Evolutionary conservation across 2,888 invertebrate genomes (phyloP).

Genomic region (Rhagonycha lutea): DNA sequence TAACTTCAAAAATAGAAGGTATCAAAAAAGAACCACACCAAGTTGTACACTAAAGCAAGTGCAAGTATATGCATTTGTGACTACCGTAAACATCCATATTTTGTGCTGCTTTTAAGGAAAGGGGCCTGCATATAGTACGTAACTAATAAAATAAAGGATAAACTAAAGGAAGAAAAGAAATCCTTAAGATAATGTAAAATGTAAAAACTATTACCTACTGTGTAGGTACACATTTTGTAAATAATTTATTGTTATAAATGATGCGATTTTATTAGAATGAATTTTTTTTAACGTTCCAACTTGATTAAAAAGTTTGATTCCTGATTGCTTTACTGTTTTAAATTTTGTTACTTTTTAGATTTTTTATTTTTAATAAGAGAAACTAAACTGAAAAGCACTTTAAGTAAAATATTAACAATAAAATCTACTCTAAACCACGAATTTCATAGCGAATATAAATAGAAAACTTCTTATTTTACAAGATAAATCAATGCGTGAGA

Average conservation of each 20-base stretch:
- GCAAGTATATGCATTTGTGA: background rate
- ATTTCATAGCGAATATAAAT: too few species aligned
- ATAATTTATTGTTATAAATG: background rate
- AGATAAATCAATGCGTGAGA: too few species aligned
- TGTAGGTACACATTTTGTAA: background rate
- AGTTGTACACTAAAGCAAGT: background rate
- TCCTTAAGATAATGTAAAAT: background rate
- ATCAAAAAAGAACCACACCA: background rate
- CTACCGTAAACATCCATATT: background rate
- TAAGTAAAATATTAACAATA: too few species aligned
- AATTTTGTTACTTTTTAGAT: too few species aligned
- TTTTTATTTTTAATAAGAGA: too few species aligned
- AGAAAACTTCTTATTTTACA: too few species aligned
- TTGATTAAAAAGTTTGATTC: too few species aligned
- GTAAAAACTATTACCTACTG: background rate
- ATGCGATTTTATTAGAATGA: background rate
- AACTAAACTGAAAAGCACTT: too few species aligned
- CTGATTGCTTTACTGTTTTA: too few species aligned
- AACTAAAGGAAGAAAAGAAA: background rate
- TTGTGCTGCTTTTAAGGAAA: background rate
- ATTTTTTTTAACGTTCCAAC: too few species aligned
- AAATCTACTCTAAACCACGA: too few species aligned
- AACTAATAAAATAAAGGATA: background rate
- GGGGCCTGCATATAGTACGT: background rate
- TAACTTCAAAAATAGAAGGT: background rate